phyloP scores from a whole-genome alignment of 2,888 invertebrate genomes.

The Coenonympha glycerion region DNA sequence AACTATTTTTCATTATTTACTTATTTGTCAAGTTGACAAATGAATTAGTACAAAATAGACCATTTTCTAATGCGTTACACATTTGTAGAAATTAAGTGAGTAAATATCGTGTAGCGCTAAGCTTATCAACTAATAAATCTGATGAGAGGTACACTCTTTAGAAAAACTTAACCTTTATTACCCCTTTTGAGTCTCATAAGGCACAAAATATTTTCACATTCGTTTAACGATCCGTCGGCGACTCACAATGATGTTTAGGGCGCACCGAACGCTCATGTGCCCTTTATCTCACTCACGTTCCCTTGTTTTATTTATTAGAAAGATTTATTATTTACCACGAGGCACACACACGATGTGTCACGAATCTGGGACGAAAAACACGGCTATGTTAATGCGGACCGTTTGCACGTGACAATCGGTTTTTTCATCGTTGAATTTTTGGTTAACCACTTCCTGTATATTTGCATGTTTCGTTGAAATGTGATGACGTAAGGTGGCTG shows the following conservation, averaged over 20 bases:
- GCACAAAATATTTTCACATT: conserved; percentile 69
- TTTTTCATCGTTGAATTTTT: conserved; percentile 46
- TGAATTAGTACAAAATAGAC: no score
- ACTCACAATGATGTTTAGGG: conserved; percentile 65
- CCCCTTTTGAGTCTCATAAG: conserved; percentile 42
- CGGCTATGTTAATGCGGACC: conserved; percentile 67
- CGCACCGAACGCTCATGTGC: conserved; percentile 71
- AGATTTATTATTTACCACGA: conserved; percentile 74
- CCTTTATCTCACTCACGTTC: conserved; percentile 72
- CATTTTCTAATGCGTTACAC: no score
- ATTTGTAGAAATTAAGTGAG: no score
- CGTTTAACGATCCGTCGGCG: conserved; percentile 69
- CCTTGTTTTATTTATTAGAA: conserved; percentile 76
- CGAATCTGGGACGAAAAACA: conserved; percentile 68
- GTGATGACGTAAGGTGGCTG: background rate
- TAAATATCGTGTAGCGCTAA: background rate
- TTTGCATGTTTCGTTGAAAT: conserved; percentile 14
- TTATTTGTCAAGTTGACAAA: no score
- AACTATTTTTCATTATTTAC: no score
- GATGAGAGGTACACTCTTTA: conserved; percentile 13
- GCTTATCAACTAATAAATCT: conserved; percentile 7
- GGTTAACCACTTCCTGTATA: conserved; percentile 37
- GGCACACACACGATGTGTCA: conserved; percentile 73
- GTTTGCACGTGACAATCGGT: conserved; percentile 61
- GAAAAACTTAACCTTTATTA: conserved; percentile 21